These are phyloP conservation scores for Rotaria socialis DNA, from an alignment of 2,888 invertebrate genomes.

Conservation along the genomic window DNA sequence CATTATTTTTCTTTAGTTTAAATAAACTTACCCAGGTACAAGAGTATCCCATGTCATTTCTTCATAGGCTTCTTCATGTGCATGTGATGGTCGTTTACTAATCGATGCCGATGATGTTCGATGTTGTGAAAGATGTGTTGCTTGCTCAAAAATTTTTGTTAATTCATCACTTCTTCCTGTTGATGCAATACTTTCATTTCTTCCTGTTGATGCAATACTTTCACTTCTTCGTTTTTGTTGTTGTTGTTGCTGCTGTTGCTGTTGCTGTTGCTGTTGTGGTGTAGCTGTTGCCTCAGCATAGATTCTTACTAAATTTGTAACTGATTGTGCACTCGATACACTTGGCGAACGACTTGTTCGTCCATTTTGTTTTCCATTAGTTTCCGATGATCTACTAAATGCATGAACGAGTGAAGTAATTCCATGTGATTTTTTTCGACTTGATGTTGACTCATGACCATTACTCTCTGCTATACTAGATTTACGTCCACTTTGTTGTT, in stretches of 20 bases:
- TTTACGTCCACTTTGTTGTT: background rate
- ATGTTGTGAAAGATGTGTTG: background rate
- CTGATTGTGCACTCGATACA: background rate
- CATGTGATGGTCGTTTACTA: background rate
- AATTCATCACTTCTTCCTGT: background rate
- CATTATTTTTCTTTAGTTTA: background rate
- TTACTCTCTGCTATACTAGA: background rate
- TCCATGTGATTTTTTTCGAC: background rate
- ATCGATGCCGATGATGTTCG: background rate
- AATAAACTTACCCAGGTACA: background rate
- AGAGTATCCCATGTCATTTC: slow-evolving; percentile 24
- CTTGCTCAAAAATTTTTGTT: background rate
- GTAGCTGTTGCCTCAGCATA: background rate
- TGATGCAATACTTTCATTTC: background rate
- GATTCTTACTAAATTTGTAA: slow-evolving; percentile 13
- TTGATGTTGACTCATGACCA: background rate
- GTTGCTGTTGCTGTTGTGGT: no score
- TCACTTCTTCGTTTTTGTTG: background rate
- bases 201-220: background rate
- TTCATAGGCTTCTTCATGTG: background rate
- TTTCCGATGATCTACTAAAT: background rate
- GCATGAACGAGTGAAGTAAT: background rate
- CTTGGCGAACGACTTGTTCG: background rate
- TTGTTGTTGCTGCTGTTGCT: background rate
- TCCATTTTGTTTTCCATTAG: background rate